These are phyloP conservation scores for Habrosyne pyritoides DNA, from an alignment of 2,888 invertebrate species.

Conservation along the genomic window DNA sequence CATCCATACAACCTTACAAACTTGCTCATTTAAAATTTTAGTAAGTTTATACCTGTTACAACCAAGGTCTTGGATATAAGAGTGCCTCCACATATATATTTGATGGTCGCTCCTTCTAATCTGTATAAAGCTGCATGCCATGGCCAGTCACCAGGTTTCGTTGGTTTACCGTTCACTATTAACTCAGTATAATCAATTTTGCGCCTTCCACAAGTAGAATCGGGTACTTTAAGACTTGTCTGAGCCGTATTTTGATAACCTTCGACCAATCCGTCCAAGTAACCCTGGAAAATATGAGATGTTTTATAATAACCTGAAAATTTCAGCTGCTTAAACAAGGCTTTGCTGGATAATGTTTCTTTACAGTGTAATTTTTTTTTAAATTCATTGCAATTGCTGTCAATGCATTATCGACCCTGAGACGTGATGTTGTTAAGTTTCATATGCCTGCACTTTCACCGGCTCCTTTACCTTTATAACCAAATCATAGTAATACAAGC, in stretches of 20 bases:
- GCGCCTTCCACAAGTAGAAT: slow-evolving; percentile 50
- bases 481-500: no score
- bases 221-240: slow-evolving; percentile 24
- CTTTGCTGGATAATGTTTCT: no score
- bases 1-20: no score
- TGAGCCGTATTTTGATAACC: slow-evolving; percentile 38
- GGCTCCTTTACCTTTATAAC: no score
- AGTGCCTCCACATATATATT: slow-evolving; percentile 66
- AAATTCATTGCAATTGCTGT: no score
- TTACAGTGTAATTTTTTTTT: no score
- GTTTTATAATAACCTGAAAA: neutral
- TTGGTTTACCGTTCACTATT: slow-evolving; percentile 54
- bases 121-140: slow-evolving; percentile 66
- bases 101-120: slow-evolving; percentile 32
- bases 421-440: no score
- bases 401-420: no score
- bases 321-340: no score
- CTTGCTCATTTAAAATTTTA: no score
- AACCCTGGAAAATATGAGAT: slow-evolving; percentile 37
- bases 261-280: slow-evolving; percentile 23
- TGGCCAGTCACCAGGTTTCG: slow-evolving; percentile 68
- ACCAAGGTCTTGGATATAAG: slow-evolving; percentile 51
- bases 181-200: slow-evolving; percentile 51
- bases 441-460: no score
- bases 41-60: slow-evolving; percentile 50